Base-by-base conservation (phyloP, 1,140 invertebrate genomes). In the Brachionus rubens region DNA sequence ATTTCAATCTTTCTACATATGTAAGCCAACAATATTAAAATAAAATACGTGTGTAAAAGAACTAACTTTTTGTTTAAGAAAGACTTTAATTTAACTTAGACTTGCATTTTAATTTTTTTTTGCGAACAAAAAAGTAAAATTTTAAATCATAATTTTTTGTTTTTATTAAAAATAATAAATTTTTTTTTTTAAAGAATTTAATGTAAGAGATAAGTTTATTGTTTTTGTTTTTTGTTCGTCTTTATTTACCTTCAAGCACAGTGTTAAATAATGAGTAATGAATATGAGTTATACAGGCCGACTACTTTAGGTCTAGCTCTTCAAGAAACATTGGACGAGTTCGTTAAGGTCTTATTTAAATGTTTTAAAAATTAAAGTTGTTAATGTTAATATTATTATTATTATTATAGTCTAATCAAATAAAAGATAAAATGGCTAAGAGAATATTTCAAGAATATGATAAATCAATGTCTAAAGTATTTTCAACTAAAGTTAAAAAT, bases 301-400 rank as follows among this genome's bases (percentile, higher is more conserved):
- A 70, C 46, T 33, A 48, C 65, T 21, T 16, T 70, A 48, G 65
- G 65, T 19, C 6, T 50, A 33, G 65, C 65, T 33, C 30, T 70
- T 30, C 43, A 70, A 21, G 65, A 70, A 9, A 70, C 65, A 30
- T n/a, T 70, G 16, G 43, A 70, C 30, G 65, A 70, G 41, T 48
- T 70, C 0, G 24, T 70, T 10, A 14, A 70, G 16, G 43, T 48
- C 3, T 12, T 36, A 16, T 46, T 28, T 67, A 4, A 33, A 33
- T 59, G 16, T 28, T 56, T 56, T 26, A 1, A 14, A 26, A 3
- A 3, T 3, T 3, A 3, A 9, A 36, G 9, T 36, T 36, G 33
- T 24, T 14, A n/a, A n/a, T n/a, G n/a, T n/a, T 24, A 9, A 12
- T 36, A 16, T 21, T n/a, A 12, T 65, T 24, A 43, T 24, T 65